Conservation (phyloP, 2,888 invertebrate genomes). For the Xylota sylvarum region DNA sequence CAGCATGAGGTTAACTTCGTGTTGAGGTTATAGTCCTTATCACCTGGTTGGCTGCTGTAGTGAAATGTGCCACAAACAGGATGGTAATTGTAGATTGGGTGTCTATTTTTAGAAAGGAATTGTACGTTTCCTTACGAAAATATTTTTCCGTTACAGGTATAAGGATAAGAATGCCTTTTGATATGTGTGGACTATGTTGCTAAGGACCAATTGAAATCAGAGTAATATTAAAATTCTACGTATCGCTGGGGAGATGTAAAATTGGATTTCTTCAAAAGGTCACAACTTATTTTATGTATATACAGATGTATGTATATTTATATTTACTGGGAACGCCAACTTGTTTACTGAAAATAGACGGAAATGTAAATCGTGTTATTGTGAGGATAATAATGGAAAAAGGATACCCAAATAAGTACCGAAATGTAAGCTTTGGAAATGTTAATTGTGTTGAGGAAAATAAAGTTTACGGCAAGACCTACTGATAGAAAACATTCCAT, state of each 20-base stretch:
- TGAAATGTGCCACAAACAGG: not conserved
- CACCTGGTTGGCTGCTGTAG: not conserved
- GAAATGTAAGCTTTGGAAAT: not conserved
- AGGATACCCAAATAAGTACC: not conserved
- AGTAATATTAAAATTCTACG: not conserved
- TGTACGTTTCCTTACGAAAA: not conserved
- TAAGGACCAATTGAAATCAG: not conserved
- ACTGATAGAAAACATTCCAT: too few species aligned
- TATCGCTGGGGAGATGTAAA: not conserved
- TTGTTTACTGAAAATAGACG: not conserved
- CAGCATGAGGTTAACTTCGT: not conserved
- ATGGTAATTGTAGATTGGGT: not conserved
- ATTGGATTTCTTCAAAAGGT: not conserved
- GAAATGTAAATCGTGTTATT: not conserved
- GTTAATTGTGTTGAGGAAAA: not conserved
- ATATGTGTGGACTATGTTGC: not conserved
- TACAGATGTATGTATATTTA: not conserved
- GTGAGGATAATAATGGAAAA: not conserved
- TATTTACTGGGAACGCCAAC: not conserved
- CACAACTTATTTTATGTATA: too few species aligned
- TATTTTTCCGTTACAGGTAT: too few species aligned
- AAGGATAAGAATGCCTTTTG: too few species aligned
- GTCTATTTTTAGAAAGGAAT: not conserved
- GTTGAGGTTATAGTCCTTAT: slow-evolving; percentile 10
- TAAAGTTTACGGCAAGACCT: too few species aligned